Percentiles rank a stretch among this genome's conserved stretches.
These are phyloP conservation scores for Sipha flava DNA, from an alignment of 1,140 invertebrate species.

Conservation along the genomic window DNA sequence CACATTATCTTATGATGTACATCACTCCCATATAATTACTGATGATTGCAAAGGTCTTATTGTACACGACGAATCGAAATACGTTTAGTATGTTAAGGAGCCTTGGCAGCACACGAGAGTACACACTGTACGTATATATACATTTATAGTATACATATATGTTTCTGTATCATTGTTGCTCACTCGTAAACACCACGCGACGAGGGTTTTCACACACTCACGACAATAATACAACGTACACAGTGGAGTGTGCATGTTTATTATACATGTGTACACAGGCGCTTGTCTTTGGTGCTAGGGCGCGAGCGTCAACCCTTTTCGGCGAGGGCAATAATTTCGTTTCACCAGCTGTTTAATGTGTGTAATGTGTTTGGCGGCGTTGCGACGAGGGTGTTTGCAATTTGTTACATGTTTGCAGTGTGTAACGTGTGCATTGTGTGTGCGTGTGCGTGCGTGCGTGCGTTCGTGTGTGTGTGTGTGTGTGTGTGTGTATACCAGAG, in stretches of 20 bases:
- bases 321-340: conserved; percentile 23
- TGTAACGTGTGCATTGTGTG: neutral
- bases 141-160: too few species aligned
- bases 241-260: neutral
- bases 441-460: neutral
- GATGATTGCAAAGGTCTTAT: too few species aligned
- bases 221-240: neutral
- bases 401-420: neutral
- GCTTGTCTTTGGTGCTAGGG: neutral
- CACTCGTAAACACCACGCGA: too few species aligned
- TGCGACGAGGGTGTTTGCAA: conserved; percentile 18
- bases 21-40: too few species aligned
- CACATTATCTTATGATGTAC: too few species aligned
- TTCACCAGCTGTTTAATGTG: conserved; percentile 22
- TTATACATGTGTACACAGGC: neutral
- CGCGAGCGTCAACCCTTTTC: conserved; percentile 5
- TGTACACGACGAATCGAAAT: too few species aligned
- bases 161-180: too few species aligned
- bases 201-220: too few species aligned
- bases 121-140: too few species aligned
- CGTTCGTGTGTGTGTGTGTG: neutral
- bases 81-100: too few species aligned
- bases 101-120: too few species aligned
- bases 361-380: neutral
- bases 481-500: neutral